Conservation (phyloP, 2,113 vertebrate genomes). For the Etheostoma spectabile region DNA sequence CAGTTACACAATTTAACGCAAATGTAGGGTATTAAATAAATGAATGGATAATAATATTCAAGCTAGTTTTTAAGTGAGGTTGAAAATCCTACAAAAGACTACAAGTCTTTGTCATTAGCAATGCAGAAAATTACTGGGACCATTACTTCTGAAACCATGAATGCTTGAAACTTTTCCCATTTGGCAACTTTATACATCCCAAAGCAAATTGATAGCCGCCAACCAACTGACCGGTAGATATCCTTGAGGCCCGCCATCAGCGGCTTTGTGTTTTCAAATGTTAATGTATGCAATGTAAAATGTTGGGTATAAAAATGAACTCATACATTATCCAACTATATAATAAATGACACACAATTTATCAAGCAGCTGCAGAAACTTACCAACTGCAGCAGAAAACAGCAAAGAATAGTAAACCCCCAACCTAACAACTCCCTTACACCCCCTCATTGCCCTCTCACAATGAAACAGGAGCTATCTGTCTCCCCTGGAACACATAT, state of each 20-base stretch:
- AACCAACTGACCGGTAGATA: background rate
- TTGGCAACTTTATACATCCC: background rate
- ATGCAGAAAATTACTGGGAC: background rate
- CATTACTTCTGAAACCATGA: background rate
- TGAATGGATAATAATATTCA: no score
- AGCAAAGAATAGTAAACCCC: background rate
- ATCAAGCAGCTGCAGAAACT: background rate
- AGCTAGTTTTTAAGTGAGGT: no score
- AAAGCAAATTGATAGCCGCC: background rate
- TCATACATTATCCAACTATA: conserved; percentile 25
- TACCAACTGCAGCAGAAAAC: conserved; percentile 5
- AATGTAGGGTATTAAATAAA: no score
- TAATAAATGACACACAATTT: conserved; percentile 23
- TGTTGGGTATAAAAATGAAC: background rate
- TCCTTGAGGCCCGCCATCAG: no score
- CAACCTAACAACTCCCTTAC: background rate
- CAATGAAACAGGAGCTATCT: conserved; percentile 12
- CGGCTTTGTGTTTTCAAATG: background rate
- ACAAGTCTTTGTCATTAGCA: background rate
- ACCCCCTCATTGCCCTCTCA: background rate
- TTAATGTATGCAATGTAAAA: background rate
- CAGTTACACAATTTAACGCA: no score
- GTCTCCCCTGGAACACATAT: conserved; percentile 39
- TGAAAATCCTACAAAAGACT: background rate
- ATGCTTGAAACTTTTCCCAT: background rate